Base-by-base conservation (phyloP, 2,113 vertebrate species). In the Sander lucioperca region DNA sequence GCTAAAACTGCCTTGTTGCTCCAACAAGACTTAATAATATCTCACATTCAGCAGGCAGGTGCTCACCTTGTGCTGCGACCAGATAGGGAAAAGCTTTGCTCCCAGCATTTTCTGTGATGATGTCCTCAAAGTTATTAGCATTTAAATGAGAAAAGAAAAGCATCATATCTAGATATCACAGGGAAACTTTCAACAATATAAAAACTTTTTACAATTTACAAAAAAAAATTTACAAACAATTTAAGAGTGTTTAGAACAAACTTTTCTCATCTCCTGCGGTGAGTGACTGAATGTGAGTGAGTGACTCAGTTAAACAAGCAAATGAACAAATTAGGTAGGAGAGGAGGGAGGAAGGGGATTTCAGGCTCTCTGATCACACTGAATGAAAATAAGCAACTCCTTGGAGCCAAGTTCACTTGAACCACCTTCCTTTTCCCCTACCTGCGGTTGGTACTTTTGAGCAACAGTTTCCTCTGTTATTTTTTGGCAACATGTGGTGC, bases 101-200 rank as follows among this genome's bases (percentile, higher is more conserved):
- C 65, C 85, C 75, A 73, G 84, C 83, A 77, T 73, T 88, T 77
- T 86, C 78, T 86, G 76, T 65, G 79, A 88, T 53, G 77, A 87
- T 83, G 88, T 90, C 67, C 87, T 90, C 84, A 84, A 70, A 84
- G 88, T 91, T 92, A 95, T 96, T 95, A 93, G 93, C 94, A 96
- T 96, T 94, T 96, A 95, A 94, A 96, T 95, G 92, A 93, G 93
- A 94, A 94, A 93, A 91, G 86, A 93, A 94, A 88, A 81, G 81
- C 89, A 88, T 87, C 89, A 76, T 89, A 93, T 94, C 90, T 89
- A 85, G 85, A 94, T 36, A 69, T 90, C 85, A 85, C 82, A 66
- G 71, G 61, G 71, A 79, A 86, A 86, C 72, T 79, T 79, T 83
- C 64, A 56, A 71, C 51, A 69, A 51, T 50, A 19, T 65, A 73